A percentile compares a stretch with the other conserved stretches of the same genome.
Conservation (phyloP, 2,888 invertebrate genomes). For the Drosophila rubida region DNA sequence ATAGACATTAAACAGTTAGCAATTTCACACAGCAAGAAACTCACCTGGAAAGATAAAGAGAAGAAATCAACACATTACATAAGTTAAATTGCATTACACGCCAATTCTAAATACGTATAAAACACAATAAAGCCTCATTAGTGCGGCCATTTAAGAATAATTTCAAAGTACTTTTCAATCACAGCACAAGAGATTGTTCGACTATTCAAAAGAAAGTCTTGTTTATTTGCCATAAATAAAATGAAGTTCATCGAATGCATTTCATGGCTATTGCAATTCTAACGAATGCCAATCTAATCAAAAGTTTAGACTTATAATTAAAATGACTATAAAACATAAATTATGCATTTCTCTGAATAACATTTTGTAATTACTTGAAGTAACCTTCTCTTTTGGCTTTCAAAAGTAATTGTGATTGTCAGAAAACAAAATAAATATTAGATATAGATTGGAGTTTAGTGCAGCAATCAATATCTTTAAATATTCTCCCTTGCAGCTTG, state of each 20-base stretch:
- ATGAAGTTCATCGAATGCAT: background rate
- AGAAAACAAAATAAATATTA: background rate
- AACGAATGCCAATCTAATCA: background rate
- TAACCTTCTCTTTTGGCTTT: background rate
- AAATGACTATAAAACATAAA: background rate
- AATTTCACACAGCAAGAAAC: slow-evolving; percentile 31
- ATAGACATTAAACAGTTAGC: slow-evolving; percentile 32
- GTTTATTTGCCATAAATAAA: too few species aligned
- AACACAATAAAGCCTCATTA: slow-evolving; percentile 10
- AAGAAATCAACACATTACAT: slow-evolving; percentile 27
- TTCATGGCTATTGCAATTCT: background rate
- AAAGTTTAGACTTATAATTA: too few species aligned
- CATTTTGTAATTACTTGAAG: too few species aligned
- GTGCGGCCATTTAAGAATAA: background rate
- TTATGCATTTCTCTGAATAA: too few species aligned
- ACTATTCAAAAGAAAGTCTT: too few species aligned
- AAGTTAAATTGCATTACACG: slow-evolving; percentile 27
- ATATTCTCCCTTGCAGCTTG: slow-evolving; percentile 3
- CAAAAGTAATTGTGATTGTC: background rate
- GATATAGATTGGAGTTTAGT: background rate
- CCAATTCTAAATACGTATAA: background rate
- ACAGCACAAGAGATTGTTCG: background rate
- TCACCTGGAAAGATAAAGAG: slow-evolving; percentile 59
- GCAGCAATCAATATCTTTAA: too few species aligned
- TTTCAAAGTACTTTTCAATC: background rate